Conservation (phyloP, 2,797 vertebrate genomes). For the Anabas testudineus region DNA sequence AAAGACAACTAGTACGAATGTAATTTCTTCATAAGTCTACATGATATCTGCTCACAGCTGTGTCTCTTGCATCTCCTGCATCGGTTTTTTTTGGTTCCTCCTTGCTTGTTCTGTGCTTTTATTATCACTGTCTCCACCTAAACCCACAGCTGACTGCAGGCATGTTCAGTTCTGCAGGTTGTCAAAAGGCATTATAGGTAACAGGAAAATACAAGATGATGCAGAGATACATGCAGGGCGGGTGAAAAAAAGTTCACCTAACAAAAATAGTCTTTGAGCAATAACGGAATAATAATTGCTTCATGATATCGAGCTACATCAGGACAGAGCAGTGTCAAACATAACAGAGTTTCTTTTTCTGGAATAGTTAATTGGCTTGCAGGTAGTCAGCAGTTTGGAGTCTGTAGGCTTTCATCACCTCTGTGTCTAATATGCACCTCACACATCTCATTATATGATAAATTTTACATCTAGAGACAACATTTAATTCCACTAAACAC, state of each 20-base stretch:
- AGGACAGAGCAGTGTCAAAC: background rate
- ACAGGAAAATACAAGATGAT: conserved; percentile 30
- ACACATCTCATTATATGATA: no score
- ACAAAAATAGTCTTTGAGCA: conserved; percentile 13
- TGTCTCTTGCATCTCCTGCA: background rate
- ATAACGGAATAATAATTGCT: background rate
- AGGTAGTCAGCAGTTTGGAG: no score
- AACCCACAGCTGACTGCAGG: conserved; percentile 26
- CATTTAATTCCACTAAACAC: no score
- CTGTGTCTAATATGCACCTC: no score
- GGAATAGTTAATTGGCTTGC: no score
- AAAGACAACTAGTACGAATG: no score
- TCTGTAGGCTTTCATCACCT: no score
- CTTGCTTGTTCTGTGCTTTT: background rate
- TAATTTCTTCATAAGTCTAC: no score
- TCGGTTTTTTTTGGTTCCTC: background rate
- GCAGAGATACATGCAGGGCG: conserved; percentile 11
- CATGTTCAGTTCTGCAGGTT: conserved; percentile 28
- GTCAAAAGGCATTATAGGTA: conserved; percentile 54
- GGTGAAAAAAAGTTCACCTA: conserved; percentile 45
- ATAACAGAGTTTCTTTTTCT: no score
- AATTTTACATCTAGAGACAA: no score
- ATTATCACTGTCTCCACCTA: background rate
- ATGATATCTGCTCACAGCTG: no score
- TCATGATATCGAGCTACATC: conserved; percentile 9